Conservation (phyloP, 2,888 invertebrate genomes). For the Psococerastis gibbosa region DNA sequence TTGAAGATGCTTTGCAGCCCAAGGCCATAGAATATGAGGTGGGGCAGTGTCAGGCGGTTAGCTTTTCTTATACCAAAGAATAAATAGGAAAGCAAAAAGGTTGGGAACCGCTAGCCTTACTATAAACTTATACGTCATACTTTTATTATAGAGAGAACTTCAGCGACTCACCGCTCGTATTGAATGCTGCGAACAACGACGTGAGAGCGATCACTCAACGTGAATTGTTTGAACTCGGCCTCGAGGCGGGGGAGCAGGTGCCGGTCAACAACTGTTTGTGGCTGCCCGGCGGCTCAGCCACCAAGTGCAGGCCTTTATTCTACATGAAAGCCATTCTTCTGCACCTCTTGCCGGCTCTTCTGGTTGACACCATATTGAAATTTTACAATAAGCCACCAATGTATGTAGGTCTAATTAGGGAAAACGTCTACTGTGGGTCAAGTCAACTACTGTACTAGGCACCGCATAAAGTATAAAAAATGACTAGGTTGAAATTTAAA, state of each 20-base stretch:
- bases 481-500: too few species aligned
- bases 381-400: constrained; percentile 48
- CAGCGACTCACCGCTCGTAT: too few species aligned
- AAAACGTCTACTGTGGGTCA: not conserved
- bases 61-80: too few species aligned
- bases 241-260: constrained; percentile 21
- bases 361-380: constrained; percentile 47
- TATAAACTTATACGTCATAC: not conserved
- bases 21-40: too few species aligned
- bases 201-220: constrained; percentile 22
- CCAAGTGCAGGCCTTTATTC: constrained; percentile 37
- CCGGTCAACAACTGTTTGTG: constrained; percentile 55
- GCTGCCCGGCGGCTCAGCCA: constrained; percentile 36
- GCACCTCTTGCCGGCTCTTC: constrained; percentile 60
- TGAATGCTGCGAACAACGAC: too few species aligned
- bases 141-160: too few species aligned
- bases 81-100: not conserved
- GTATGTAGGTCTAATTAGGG: constrained; percentile 28
- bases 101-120: not conserved
- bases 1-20: too few species aligned
- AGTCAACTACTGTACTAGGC: constrained; percentile 7
- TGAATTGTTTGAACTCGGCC: constrained; percentile 13
- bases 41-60: too few species aligned
- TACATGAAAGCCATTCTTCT: constrained; percentile 46
- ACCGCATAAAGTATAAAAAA: too few species aligned